Base-by-base conservation (phyloP, 2,797 vertebrate genomes). In the Onychomys arenicola region DNA sequence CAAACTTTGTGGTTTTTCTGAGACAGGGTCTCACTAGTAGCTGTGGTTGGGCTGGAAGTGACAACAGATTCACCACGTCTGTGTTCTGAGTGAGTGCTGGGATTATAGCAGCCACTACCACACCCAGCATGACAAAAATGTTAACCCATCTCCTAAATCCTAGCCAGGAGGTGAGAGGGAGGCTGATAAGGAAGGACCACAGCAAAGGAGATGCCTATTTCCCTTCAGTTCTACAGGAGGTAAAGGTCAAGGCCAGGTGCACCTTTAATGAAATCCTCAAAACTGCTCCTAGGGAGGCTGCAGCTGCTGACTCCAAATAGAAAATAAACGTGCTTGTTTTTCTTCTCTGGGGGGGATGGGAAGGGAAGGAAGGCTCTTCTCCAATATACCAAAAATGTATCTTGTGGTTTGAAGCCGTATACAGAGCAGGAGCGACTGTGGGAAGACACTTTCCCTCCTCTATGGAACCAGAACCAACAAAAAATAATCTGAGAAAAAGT, bases 261-360 rank as follows among this genome's bases (percentile, higher is more conserved):
- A 61, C 59, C 92, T 97, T 85, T 84, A 76, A 82, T 57, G 40
- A 75, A 93, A 95, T 78, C 84, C 59, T 65, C 75, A 67, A 49
- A 67, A n/a, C 34, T 37, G 67, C 89, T 59, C 81, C 81, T 19
- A 81, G 86, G 85, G 59, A 43, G 80, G 65, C n/a, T 67, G 34
- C 1, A 81, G 63, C 43, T 88, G 84, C 93, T 85, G 76, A 95
- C 83, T 88, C 89, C 52, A 93, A 88, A 29, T 34, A n/a, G 75
- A 86, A 94, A 92, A 78, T 82, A 92, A 96, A 90, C 8, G 43
- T 88, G 65, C 3, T n/a, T 9, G 1, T 90, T 96, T 90, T 73
- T 81, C 76, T 88, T 75, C 63, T 65, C 32, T 29, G 37, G 25
- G 27, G 57, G 52, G 32, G 34, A 40, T 13, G 12, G 49, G 49